Conservation (phyloP, 2,888 invertebrate species). For the Xylophagus ater region DNA sequence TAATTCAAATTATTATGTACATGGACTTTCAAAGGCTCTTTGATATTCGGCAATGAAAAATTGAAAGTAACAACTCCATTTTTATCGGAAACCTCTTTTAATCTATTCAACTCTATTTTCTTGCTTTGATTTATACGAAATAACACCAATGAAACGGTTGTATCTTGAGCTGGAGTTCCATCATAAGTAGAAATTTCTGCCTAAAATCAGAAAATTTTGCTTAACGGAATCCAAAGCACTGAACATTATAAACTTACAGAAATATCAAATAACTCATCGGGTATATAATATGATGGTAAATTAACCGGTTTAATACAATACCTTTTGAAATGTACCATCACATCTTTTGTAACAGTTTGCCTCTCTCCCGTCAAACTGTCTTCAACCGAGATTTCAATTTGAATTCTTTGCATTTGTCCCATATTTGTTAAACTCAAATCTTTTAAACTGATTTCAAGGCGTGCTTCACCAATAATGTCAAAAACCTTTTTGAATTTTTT, state of each 20-base stretch:
- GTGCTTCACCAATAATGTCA: constrained; percentile 50
- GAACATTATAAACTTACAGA: too few species aligned
- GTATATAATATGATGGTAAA: constrained; percentile 79
- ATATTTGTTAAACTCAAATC: too few species aligned
- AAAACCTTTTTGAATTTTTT: constrained; percentile 63
- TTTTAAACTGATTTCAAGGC: constrained; percentile 67
- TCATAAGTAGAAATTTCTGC: constrained; percentile 61
- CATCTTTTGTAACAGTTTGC: constrained; percentile 65
- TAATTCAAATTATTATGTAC: too few species aligned
- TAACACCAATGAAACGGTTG: constrained; percentile 46
- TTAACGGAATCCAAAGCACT: too few species aligned
- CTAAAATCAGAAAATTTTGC: too few species aligned
- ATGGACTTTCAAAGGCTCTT: too few species aligned
- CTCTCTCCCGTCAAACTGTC: constrained; percentile 73
- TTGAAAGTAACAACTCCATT: constrained; percentile 53
- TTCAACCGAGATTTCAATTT: constrained; percentile 81
- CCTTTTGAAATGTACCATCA: constrained; percentile 65
- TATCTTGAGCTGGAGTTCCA: constrained; percentile 51
- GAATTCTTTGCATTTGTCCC: too few species aligned
- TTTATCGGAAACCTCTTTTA: constrained; percentile 42
- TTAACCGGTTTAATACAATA: constrained; percentile 66
- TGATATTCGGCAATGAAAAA: constrained; percentile 49
- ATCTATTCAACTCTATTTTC: too few species aligned
- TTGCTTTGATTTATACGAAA: background rate
- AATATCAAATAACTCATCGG: constrained; percentile 71